A percentile compares a stretch with the other conserved stretches of the same genome.
Conservation (phyloP, 2,888 invertebrate genomes). For the Lathronympha strigana region DNA sequence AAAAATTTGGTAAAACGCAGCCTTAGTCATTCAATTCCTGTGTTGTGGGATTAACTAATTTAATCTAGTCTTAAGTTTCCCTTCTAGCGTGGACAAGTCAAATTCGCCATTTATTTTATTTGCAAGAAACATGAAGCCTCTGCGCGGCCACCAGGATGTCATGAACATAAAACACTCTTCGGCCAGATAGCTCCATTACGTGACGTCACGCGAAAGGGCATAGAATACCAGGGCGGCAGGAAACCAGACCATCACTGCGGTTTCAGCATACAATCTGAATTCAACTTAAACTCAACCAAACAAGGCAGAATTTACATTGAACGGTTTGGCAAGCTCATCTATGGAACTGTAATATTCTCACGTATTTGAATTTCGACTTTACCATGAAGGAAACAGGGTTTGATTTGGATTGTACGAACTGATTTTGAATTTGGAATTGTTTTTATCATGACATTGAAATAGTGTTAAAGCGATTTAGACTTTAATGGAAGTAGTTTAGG, state of each 20-base stretch:
- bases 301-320: neutral
- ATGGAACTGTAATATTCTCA: neutral
- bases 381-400: neutral
- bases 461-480: neutral
- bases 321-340: slow-evolving; percentile 1
- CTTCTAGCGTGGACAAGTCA: neutral
- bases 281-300: neutral
- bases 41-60: too few species aligned
- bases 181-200: slow-evolving; percentile 11
- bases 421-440: neutral
- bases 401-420: neutral
- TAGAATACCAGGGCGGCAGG: slow-evolving; percentile 7
- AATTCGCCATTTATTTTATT: neutral
- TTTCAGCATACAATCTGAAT: neutral
- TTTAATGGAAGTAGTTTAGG: neutral
- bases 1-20: too few species aligned
- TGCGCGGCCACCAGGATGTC: slow-evolving; percentile 11
- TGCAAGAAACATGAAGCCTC: neutral
- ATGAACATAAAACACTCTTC: slow-evolving; percentile 12
- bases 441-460: slow-evolving; percentile 1
- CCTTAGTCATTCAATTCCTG: too few species aligned
- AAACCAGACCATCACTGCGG: slow-evolving; percentile 14
- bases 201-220: slow-evolving; percentile 23
- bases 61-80: neutral
- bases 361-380: neutral